Base-by-base conservation (phyloP, 2,888 invertebrate species). In the Cheilosia scutellata region DNA sequence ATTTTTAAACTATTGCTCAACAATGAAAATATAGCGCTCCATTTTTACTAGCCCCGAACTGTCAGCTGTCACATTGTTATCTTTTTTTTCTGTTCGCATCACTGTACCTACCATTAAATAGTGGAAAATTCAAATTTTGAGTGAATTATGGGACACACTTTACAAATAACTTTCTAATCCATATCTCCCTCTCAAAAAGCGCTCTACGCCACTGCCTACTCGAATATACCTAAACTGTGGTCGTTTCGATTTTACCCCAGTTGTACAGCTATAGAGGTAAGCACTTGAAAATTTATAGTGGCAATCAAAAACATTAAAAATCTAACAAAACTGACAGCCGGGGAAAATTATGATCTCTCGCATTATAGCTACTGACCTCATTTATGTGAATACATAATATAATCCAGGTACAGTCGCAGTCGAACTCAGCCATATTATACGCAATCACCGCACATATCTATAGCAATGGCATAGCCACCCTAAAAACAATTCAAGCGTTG, bases 401-500 rank as follows among this genome's bases (percentile, higher is more conserved):
- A 33, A 57, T 47, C 5, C 74, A 49, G 57, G 74, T 75, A 55
- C 20, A n/a, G 51, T 40, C 6, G 37, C 13, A 25, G 6, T 49
- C 9, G 6, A 49, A 44, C 6, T 57, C 16, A 7, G 44, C n/a
- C 13, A n/a, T 16, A 44, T n/a, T 44, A 4, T 13, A 44, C 6
- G 44, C 13, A 44, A 44, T 37, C 37, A 44, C n/a, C 44, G 2
- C 42, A 42, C 42, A 33, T 33, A n/a, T n/a, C n/a, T n/a, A 9
- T 1, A 44, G 44, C 11, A 20, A 6, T 6, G 6, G 49, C 16
- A 27, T 5, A 74, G 55, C 66, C 82, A 86, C 77, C 72, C 76
- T 60, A 63, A 76, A 82, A 70, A 25, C 60, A 76, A 86, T 71
- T 82, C 62, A 86, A 86, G 57, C 82, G 62, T 77, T 57, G 51